These are phyloP conservation scores for Hyperopisus bebe DNA, from an alignment of 2,113 vertebrate species.

Conservation along the genomic window DNA sequence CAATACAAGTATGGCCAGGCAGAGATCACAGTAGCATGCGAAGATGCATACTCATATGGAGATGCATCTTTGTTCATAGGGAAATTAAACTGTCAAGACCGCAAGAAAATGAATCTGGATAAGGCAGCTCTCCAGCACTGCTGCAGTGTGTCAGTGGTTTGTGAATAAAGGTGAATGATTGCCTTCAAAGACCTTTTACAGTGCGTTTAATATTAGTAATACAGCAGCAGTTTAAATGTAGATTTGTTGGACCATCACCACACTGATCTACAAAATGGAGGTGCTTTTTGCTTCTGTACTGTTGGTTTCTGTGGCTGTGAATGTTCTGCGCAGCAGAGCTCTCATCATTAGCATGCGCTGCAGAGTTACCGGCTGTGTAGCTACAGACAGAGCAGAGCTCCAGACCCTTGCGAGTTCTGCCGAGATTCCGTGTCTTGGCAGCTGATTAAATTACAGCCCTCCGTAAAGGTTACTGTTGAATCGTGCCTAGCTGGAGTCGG, in stretches of 20 bases:
- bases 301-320: not conserved
- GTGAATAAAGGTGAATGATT: not conserved
- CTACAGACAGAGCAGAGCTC: not conserved
- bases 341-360: conserved; percentile 4
- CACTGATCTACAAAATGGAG: conserved; percentile 8
- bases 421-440: not conserved
- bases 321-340: not conserved
- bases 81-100: not conserved
- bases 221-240: not conserved
- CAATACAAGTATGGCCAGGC: not conserved
- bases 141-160: not conserved
- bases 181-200: not conserved
- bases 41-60: not conserved
- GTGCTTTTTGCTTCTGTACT: not conserved
- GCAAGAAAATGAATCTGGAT: not conserved
- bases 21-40: not conserved
- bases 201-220: not conserved
- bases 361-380: not conserved
- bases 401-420: not conserved
- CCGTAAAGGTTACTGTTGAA: conserved; percentile 3
- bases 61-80: not conserved
- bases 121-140: not conserved
- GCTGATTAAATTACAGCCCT: conserved; percentile 6
- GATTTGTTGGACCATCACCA: not conserved
- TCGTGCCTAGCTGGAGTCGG: not conserved